Base-by-base conservation (phyloP, 2,888 invertebrate species). In the Tridacna gigas region DNA sequence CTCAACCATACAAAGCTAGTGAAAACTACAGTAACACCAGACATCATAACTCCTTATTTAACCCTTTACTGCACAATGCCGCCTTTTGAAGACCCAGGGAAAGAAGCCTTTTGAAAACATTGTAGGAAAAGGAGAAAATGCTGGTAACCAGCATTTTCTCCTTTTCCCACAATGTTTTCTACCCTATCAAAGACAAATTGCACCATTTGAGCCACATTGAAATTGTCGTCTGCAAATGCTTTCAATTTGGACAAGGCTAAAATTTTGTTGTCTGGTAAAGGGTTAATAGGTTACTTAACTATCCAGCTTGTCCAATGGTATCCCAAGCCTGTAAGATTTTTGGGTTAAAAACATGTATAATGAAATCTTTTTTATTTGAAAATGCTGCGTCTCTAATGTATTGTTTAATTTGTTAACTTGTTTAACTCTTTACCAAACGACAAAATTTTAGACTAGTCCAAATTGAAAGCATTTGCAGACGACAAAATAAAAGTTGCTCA, bases 261-360 rank as follows among this genome's bases (percentile, higher is more conserved):
- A 37, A 37, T 37, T 37, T 37, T 37, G 37, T 37, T 7, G 3
- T 60, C n/a, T 60, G 60, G 60, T 60, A 2, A 60, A 60, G 2
- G 60, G 60, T 60, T 5, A 60, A 60, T 1, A 60, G 67, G 22
- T 63, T 71, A 71, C 71, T 71, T 71, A 71, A 71, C 71, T 71
- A 22, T 45, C 71, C 71, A 51, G 51, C 26, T 71, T 25, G 11
- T 71, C 20, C 71, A 71, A 26, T 51, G 48, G 51, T 12, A 15
- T 12, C 25, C 13, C 71, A 51, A 71, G 11, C 71, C 71, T 71
- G 71, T 51, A 71, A 71, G 25, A 51, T 48, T 56, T 37, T 37
- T 37, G 7, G 2, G 37, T 37, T 7, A 37, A 37, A 37, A 37
- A 37, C 37, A 37, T 37, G 37, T 37, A 37, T 37, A 37, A 37